phyloP scores from a whole-genome alignment of 2,113 vertebrate genomes.

The Coptodon bakossiorum region DNA sequence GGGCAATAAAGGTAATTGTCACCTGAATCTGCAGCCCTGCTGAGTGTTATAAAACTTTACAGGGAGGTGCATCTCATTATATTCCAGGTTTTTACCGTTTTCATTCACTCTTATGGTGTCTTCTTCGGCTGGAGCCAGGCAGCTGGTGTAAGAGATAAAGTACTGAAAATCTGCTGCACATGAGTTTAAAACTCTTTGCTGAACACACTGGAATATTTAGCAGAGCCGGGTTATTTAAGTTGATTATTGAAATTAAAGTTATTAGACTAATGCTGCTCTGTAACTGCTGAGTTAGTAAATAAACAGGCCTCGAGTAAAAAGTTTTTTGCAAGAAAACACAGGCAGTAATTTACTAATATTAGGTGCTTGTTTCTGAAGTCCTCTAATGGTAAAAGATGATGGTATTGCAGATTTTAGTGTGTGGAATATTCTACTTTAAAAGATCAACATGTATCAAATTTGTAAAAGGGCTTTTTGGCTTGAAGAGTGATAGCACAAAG shows the following conservation, averaged over 20 bases:
- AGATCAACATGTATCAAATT: background rate
- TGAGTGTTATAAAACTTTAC: background rate
- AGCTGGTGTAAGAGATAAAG: background rate
- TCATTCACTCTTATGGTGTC: background rate
- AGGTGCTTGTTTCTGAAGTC: background rate
- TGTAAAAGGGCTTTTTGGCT: background rate
- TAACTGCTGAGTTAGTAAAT: background rate
- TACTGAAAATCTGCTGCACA: background rate
- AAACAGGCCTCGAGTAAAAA: background rate
- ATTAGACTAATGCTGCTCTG: background rate
- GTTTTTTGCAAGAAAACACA: background rate
- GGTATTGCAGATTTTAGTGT: background rate
- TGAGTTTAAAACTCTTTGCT: background rate
- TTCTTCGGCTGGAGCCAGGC: background rate
- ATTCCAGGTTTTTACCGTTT: background rate
- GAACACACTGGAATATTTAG: background rate
- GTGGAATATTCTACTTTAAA: background rate
- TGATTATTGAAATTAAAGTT: background rate
- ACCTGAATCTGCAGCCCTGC: background rate
- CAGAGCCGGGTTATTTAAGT: background rate
- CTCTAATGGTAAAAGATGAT: background rate
- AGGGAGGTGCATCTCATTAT: background rate
- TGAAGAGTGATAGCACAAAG: background rate
- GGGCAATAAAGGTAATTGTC: background rate
- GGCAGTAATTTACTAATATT: background rate